Evolutionary conservation across 2,888 invertebrate species (phyloP).

Genomic region (Cephalotes varians): DNA sequence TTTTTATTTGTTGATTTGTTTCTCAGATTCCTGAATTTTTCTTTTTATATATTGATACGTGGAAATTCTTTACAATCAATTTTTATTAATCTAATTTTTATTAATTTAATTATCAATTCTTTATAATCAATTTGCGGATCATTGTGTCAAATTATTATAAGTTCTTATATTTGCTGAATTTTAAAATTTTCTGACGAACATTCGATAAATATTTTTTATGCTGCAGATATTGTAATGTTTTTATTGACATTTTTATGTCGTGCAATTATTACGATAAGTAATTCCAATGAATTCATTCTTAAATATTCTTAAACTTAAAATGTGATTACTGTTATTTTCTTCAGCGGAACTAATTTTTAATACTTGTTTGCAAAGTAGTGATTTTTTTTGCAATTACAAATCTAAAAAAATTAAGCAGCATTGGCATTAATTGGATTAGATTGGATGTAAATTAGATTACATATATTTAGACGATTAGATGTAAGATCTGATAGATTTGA

Average conservation of each 20-base stretch:
- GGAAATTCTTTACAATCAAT: neutral
- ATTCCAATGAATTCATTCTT: neutral
- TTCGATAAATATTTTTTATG: neutral
- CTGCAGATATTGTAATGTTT: neutral
- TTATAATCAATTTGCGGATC: neutral
- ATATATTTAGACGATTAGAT: too few relatives aligned
- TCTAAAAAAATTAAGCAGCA: too few relatives aligned
- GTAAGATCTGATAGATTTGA: too few relatives aligned
- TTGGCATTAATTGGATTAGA: too few relatives aligned
- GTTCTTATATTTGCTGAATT: neutral
- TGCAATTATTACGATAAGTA: slow-evolving; percentile 2
- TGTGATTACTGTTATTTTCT: neutral
- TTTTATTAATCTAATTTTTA: too few relatives aligned
- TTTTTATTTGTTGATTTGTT: neutral
- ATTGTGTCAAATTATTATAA: neutral
- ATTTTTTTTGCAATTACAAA: neutral
- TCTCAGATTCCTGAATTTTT: neutral
- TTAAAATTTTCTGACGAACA: neutral
- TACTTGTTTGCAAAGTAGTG: neutral
- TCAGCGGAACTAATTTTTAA: neutral
- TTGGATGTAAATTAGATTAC: too few relatives aligned
- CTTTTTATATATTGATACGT: neutral
- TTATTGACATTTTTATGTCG: neutral
- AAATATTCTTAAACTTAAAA: neutral
- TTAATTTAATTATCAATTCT: too few relatives aligned